Conservation (phyloP, 1,140 invertebrate species). For the Meloidogyne floridensis region DNA sequence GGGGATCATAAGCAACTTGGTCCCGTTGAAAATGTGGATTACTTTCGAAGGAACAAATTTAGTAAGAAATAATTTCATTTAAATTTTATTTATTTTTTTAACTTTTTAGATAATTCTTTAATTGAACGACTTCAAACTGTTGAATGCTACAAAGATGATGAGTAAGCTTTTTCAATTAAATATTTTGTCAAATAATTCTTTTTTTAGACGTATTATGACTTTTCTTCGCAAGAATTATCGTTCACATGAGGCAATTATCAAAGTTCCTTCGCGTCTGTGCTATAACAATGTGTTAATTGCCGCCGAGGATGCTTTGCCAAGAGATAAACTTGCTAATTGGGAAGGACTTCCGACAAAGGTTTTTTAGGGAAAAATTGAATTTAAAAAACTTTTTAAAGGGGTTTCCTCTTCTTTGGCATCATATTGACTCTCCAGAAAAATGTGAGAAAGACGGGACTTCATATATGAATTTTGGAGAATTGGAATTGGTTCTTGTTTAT, state of each 20-base stretch:
- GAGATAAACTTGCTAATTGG: neutral
- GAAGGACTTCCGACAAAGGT: conserved; percentile 28
- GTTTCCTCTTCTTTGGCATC: conserved; percentile 42
- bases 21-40: conserved; percentile 76
- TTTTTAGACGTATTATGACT: conserved; percentile 32
- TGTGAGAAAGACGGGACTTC: conserved; percentile 73
- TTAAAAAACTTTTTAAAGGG: conserved; percentile 31
- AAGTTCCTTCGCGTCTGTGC: conserved; percentile 45
- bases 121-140: conserved; percentile 24
- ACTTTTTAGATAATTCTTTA: conserved; percentile 29
- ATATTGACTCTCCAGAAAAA: conserved; percentile 29
- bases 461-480: conserved; percentile 82
- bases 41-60: conserved; percentile 67
- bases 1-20: conserved; percentile 89
- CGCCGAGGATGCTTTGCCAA: neutral
- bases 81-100: conserved; percentile 64
- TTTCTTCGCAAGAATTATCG: conserved; percentile 44
- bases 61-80: neutral
- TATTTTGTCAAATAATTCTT: neutral
- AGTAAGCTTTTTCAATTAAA: conserved; percentile 20
- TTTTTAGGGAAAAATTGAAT: conserved; percentile 7
- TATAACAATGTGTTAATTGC: conserved; percentile 27
- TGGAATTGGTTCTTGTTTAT: conserved; percentile 69
- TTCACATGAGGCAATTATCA: conserved; percentile 39
- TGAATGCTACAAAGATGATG: conserved; percentile 23